Evolutionary conservation across 2,888 invertebrate species (phyloP).

Genomic region (Dryobotodes eremita): DNA sequence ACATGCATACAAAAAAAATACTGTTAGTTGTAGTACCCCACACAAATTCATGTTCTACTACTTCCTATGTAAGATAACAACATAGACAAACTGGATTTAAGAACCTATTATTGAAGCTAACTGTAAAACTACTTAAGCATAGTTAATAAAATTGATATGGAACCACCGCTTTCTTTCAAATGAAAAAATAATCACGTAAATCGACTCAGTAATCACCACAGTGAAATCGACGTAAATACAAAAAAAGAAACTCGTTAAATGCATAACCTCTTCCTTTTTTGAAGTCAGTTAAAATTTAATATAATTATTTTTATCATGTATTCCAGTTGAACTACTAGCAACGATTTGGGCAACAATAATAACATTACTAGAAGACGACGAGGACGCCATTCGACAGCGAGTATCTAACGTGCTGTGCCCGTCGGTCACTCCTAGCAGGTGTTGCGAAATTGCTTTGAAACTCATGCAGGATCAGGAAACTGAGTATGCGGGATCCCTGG

Average conservation of each 20-base stretch:
- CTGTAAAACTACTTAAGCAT: background rate
- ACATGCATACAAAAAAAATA: background rate
- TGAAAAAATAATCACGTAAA: background rate
- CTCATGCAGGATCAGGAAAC: slow-evolving; percentile 1
- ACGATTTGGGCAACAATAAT: slow-evolving; percentile 83
- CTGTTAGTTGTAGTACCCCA: too few species aligned
- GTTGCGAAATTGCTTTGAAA: slow-evolving; percentile 1
- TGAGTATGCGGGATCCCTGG: background rate
- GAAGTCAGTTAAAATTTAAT: background rate
- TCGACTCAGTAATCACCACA: background rate
- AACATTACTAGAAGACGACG: slow-evolving; percentile 90
- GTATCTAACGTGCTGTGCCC: slow-evolving; percentile 59
- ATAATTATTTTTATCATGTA: background rate
- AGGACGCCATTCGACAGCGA: slow-evolving; percentile 80
- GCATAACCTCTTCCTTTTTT: background rate
- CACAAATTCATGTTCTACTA: background rate
- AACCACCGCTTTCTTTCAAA: background rate
- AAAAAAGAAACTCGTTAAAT: background rate
- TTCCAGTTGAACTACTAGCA: slow-evolving; percentile 79
- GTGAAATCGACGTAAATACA: background rate
- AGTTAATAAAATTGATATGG: background rate
- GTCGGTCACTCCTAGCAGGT: slow-evolving; percentile 39
- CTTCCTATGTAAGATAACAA: background rate
- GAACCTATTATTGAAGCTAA: background rate
- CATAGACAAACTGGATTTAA: background rate